Evolutionary conservation across 2,888 invertebrate genomes (phyloP), one percentile per base, ranked within the genome.

Genomic region (Limenitis camilla): DNA sequence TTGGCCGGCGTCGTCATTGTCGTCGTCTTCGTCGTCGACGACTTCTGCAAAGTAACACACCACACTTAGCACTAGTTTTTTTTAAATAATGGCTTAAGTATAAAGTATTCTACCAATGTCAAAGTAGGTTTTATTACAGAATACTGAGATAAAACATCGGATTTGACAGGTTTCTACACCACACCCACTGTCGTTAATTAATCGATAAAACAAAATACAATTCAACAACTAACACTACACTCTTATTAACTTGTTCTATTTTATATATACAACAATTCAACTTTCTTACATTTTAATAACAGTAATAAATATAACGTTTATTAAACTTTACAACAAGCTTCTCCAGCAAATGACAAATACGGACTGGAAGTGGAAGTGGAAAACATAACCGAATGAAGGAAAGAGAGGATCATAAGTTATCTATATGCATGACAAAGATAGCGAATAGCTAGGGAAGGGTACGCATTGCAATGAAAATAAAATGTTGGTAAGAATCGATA

Each of bases 1-100:
- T 96, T 96, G 64, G 95, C 94, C 73, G 95, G 94, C 65, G 95
- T 95, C 74, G 96, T 96, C 91, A 94, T 94, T 76, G 94, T 95
- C 66, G 95, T 95, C 66, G 93, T 95, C 78, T 93, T 96, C 69
- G 95, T 95, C 66, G 93, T 92, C 68, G 96, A 94, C 75, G 95
- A 95, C 80, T 95, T 96, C 96, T 96, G 91, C 59, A 91, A 91
- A 30, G 44, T 58, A 61, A 58, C 49, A 51, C 53, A 55, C 51
- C 32, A 39, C 61, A 61, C 59, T 61, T 50, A 50, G 27, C 54
- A 62, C 46, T 51, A 19, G 19, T 19, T 19, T 19, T 19, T 19
- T 19, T 19, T 2, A 19, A 19, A 19, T 19, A 2, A 19, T 2
- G 19, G 19, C 3, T 19, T 19, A 19, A 2, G 19, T 3, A 19